These are phyloP conservation scores for Strix aluco DNA, from an alignment of 2,113 vertebrate genomes.

Conservation along the genomic window DNA sequence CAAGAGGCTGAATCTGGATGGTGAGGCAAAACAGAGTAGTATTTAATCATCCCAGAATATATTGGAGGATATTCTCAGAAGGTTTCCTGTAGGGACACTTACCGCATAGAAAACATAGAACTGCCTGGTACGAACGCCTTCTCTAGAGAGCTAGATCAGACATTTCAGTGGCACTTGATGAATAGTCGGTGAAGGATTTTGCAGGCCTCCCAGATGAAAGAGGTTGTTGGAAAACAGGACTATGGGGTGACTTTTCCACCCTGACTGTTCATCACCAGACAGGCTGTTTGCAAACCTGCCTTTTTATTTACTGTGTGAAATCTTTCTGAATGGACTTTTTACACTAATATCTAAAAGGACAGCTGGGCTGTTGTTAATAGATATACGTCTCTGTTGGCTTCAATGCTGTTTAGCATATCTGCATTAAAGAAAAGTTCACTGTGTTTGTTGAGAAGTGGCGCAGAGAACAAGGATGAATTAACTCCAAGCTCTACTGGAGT, in stretches of 20 bases:
- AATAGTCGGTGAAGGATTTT: slow-evolving; percentile 11
- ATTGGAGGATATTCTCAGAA: slow-evolving; percentile 21
- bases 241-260: not conserved
- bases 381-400: not conserved
- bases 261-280: slow-evolving; percentile 18
- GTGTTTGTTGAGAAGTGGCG: not conserved
- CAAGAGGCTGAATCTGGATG: not conserved
- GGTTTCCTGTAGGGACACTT: not conserved
- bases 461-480: not conserved
- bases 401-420: not conserved
- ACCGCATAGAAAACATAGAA: slow-evolving; percentile 1
- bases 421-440: not conserved
- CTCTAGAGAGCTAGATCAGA: slow-evolving; percentile 14
- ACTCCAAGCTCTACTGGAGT: not conserved
- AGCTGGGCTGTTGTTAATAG: not conserved
- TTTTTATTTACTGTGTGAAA: not conserved
- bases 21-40: not conserved
- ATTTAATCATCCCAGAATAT: slow-evolving; percentile 28
- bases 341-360: not conserved
- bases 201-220: not conserved
- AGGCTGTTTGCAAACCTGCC: not conserved
- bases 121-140: not conserved
- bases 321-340: not conserved
- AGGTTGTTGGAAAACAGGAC: slow-evolving; percentile 17
- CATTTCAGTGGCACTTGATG: slow-evolving; percentile 21